Evolutionary conservation across 2,797 vertebrate species (phyloP).

Genomic region (Aulostomus chinensis): DNA sequence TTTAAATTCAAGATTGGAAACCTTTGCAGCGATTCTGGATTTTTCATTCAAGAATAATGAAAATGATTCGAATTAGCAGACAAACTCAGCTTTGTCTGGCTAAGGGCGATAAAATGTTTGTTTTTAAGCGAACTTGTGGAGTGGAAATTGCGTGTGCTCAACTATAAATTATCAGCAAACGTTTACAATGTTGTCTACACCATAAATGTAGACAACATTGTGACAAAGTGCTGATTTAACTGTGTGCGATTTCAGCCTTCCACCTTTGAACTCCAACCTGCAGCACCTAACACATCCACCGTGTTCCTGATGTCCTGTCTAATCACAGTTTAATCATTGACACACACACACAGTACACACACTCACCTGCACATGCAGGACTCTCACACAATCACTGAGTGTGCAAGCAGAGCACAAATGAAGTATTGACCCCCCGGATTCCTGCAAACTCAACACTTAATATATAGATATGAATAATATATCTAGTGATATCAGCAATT

Average conservation of each 20-base stretch:
- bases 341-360: constrained; percentile 10
- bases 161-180: background rate
- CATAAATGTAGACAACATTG: constrained; percentile 6
- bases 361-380: constrained; percentile 3
- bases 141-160: background rate
- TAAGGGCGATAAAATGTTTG: too few relatives aligned
- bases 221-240: too few relatives aligned
- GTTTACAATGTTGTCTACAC: background rate
- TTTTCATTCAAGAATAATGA: too few relatives aligned
- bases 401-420: constrained; percentile 59
- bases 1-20: too few relatives aligned
- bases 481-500: too few relatives aligned
- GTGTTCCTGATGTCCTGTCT: constrained; percentile 46
- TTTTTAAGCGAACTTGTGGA: background rate
- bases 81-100: too few relatives aligned
- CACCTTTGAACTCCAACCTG: constrained; percentile 39
- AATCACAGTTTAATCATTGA: constrained; percentile 63
- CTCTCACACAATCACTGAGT: constrained; percentile 21
- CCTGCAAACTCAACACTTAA: constrained; percentile 59
- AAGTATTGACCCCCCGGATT: constrained; percentile 65
- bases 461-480: background rate
- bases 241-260: constrained; percentile 26
- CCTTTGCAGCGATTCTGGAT: too few relatives aligned
- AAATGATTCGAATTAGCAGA: too few relatives aligned
- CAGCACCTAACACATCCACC: constrained; percentile 9